Evolutionary conservation across 2,113 vertebrate species (phyloP).

Genomic region (Pedionomus torquatus): DNA sequence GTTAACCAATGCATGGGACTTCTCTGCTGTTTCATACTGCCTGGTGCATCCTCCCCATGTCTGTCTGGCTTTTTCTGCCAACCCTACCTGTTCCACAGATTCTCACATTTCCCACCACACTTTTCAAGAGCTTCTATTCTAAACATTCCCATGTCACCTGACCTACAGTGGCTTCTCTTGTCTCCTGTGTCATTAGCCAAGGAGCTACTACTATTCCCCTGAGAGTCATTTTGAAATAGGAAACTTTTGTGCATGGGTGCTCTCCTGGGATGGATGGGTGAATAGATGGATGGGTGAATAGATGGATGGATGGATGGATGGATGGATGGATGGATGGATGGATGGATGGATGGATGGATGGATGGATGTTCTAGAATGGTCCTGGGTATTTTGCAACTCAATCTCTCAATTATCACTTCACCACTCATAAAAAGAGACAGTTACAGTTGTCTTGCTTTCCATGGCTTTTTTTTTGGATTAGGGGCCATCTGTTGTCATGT

Average conservation of each 20-base stretch:
- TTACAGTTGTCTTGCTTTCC: neutral
- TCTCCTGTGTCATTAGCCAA: too few species aligned
- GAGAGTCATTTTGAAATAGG: neutral
- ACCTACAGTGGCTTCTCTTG: neutral
- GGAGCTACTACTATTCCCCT: neutral
- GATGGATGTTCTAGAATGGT: neutral
- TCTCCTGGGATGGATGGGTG: neutral
- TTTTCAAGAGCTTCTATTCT: neutral
- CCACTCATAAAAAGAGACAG: fast-evolving
- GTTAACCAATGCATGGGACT: neutral
- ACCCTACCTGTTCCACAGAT: neutral
- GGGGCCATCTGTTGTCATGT: too few species aligned
- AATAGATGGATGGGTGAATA: neutral
- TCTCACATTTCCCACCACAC: neutral
- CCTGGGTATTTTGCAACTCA: neutral
- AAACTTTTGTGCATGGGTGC: neutral
- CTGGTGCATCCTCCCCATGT: fast-evolving
- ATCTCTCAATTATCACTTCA: neutral
- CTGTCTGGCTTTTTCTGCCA: neutral
- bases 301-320: neutral
- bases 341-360: neutral
- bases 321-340: neutral
- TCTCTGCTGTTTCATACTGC: neutral
- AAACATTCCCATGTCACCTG: neutral
- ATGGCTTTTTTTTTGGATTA: fast-evolving